These are phyloP conservation scores for Haemorhous mexicanus DNA, from an alignment of 2,113 vertebrate species.

Conservation along the genomic window DNA sequence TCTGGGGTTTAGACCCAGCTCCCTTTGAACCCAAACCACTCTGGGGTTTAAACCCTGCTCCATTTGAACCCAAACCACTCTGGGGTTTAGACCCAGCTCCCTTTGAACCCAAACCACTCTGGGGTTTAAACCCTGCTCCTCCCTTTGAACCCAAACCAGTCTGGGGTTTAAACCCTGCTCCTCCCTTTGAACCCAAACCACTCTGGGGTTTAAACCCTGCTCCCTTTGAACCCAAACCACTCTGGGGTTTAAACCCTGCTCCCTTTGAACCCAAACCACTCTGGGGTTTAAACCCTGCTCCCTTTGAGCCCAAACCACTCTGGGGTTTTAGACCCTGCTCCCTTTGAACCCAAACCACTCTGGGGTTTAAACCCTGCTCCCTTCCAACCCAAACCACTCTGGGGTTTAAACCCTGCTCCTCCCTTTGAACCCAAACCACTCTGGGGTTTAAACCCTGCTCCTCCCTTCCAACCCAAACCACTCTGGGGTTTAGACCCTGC, in stretches of 20 bases:
- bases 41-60: too few relatives aligned
- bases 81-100: background rate
- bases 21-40: too few relatives aligned
- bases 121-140: background rate
- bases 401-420: too few relatives aligned
- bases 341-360: background rate
- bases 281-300: background rate
- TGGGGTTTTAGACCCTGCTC: background rate
- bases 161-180: background rate
- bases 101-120: too few relatives aligned
- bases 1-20: background rate
- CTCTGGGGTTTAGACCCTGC: background rate
- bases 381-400: rapidly evolving
- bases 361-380: background rate
- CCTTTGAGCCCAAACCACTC: background rate
- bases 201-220: background rate
- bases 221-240: rapidly evolving
- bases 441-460: too few relatives aligned
- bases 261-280: rapidly evolving
- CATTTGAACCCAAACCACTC: rapidly evolving
- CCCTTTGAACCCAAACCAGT: background rate
- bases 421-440: rapidly evolving
- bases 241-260: background rate
- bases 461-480: background rate
- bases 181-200: background rate